Evolutionary conservation across 1,140 invertebrate genomes (phyloP), one percentile per base, ranked within the genome.

Genomic region (Drosophila navojoa): DNA sequence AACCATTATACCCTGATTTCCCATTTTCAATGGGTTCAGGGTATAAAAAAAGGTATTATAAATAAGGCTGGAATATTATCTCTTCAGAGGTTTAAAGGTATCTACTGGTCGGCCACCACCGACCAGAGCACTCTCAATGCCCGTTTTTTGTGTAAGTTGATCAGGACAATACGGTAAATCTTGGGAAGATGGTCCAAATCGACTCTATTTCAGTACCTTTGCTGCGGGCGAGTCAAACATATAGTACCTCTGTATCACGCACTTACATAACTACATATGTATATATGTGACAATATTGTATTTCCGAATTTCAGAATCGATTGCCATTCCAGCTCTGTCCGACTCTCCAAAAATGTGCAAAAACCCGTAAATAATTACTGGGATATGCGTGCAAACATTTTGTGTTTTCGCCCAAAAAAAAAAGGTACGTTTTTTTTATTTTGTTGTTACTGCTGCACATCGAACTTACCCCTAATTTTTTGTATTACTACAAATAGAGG

Each of bases 311-410:
- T 19, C 15, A 32, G 42, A 16, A 16, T 15, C n/a, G 5, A 15
- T 16, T 9, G 42, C 42, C n/a, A 6, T 9, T 6, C 42, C 32
- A 32, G 6, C 9, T 9, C 7, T 32, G 1, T 9, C 32, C 32
- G 9, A 32, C 32, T 32, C 11, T 44, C 9, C 42, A 57, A 27
- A 72, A 84, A 70, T 79, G 82, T 76, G 81, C 82, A 87, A 44
- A 79, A 82, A 76, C 77, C 84, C 84, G 82, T 87, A 87, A 87
- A 72, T 87, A 87, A 86, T 87, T 86, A 79, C 76, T 55, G 79
- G 79, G 79, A 87, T 87, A 87, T 79, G 62, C 82, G 82, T 87
- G 82, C 82, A 87, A 87, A 87, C 79, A 87, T 87, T 87, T 82
- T 77, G 59, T 52, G 62, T 79, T 85, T 87, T 87, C 79, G 79